Conservation (phyloP, 2,113 vertebrate genomes). For the Corythornis cristatus region DNA sequence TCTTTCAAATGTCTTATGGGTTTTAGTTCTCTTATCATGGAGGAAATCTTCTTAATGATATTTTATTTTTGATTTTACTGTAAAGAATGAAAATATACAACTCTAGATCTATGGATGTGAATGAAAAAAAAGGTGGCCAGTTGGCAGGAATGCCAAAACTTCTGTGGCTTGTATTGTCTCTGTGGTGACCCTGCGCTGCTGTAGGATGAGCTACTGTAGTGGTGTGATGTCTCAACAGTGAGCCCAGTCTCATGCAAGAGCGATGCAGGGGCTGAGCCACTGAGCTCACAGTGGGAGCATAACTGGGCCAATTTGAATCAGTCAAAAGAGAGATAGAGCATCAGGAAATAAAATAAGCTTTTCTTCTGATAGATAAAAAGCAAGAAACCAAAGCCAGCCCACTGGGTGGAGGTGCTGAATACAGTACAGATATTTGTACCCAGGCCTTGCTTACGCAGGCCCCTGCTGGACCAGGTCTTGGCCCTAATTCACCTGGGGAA, state of each 20-base stretch:
- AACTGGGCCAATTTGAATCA: not conserved
- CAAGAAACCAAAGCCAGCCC: conserved; percentile 31
- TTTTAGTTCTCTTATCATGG: conserved; percentile 39
- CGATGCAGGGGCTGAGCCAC: not conserved
- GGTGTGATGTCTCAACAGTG: not conserved
- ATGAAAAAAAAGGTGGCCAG: conserved; percentile 9
- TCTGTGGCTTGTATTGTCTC: conserved; percentile 39
- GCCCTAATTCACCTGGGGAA: not conserved
- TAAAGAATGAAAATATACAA: conserved; percentile 34
- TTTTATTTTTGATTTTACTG: conserved; percentile 51
- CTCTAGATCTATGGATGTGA: not conserved
- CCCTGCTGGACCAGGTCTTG: not conserved
- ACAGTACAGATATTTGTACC: not conserved
- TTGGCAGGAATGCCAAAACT: conserved; percentile 40
- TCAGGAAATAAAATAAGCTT: not conserved
- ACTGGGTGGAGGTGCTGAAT: not conserved
- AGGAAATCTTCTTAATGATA: conserved; percentile 28
- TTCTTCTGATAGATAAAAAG: not conserved
- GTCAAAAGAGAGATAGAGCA: not conserved
- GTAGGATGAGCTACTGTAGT: not conserved
- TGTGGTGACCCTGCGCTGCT: conserved; percentile 37
- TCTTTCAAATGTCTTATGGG: conserved; percentile 39
- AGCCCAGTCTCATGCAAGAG: not conserved
- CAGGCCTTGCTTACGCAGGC: not conserved
- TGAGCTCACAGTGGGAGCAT: not conserved